These are phyloP conservation scores for Zaprionus ghesquierei DNA, from an alignment of 1,140 invertebrate species.

Conservation along the genomic window DNA sequence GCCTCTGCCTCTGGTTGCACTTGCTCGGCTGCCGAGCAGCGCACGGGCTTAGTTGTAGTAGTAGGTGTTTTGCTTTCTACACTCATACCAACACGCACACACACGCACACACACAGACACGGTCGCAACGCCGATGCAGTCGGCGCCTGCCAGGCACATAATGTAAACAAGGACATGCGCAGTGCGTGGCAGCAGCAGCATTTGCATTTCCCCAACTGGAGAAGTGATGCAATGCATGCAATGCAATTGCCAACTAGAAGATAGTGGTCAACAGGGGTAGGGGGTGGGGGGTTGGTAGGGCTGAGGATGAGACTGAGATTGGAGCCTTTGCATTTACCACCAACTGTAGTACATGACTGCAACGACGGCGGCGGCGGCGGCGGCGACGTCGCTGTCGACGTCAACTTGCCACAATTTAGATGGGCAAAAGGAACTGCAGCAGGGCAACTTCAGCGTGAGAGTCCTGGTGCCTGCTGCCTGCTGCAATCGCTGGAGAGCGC, in stretches of 20 bases:
- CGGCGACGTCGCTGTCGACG: slow-evolving; percentile 44
- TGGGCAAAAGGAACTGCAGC: slow-evolving; percentile 65
- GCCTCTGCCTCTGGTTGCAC: too few species aligned
- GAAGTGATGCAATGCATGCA: slow-evolving; percentile 68
- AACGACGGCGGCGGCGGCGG: slow-evolving; percentile 2
- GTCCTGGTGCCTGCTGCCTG: slow-evolving; percentile 1
- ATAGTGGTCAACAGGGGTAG: slow-evolving; percentile 48
- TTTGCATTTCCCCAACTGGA: slow-evolving; percentile 68
- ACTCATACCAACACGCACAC: slow-evolving; percentile 41
- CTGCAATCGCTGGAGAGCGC: slow-evolving; percentile 10
- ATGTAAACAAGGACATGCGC: slow-evolving; percentile 79
- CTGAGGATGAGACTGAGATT: not conserved
- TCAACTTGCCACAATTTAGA: slow-evolving; percentile 78
- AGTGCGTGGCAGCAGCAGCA: slow-evolving; percentile 35
- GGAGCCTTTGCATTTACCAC: slow-evolving; percentile 41
- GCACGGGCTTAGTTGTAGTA: slow-evolving; percentile 75
- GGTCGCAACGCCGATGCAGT: not conserved
- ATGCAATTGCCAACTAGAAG: slow-evolving; percentile 79
- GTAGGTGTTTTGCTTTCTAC: slow-evolving; percentile 78
- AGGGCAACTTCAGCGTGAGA: slow-evolving; percentile 32
- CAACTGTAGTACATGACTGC: slow-evolving; percentile 47
- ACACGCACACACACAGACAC: slow-evolving; percentile 15
- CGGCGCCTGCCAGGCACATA: slow-evolving; percentile 53
- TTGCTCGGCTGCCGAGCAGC: slow-evolving; percentile 4
- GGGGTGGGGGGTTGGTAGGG: not conserved